Evolutionary conservation across 2,888 invertebrate species (phyloP), one percentile per base, ranked within the genome.

Genomic region (Elaeidobius kamerunicus): DNA sequence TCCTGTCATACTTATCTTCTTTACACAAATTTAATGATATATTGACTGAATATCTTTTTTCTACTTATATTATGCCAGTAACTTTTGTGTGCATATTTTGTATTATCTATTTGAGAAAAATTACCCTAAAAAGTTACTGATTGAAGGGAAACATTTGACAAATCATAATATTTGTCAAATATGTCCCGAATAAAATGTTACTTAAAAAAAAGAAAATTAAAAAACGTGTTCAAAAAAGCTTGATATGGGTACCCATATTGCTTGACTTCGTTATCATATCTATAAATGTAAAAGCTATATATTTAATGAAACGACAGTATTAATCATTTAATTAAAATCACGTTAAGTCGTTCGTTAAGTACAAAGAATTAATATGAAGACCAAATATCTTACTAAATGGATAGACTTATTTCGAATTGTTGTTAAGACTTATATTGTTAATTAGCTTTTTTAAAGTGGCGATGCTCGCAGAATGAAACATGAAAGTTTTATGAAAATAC

Each of bases 201-300:
- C 35, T n/a, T n/a, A n/a, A n/a, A n/a, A n/a, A n/a, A 23, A 41
- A 52, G 44, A 56, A 45, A 46, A 41, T 57, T 58, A 57, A 54
- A 61, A 63, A 58, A 65, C 62, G 64, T 66, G 65, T 66, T 66
- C 64, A 65, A 60, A 57, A 57, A 57, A 63, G 60, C 61, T 61
- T 63, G 61, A 57, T 61, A 59, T 62, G 61, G 61, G 61, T 49
- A 55, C 34, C 55, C 50, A 50, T 50, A 57, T 18, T 49, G 52
- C 53, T 53, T 53, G 49, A 51, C 47, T 53, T 56, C 32, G 44
- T 61, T 59, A 55, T 61, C 64, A 65, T 65, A 65, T 65, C 65
- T 63, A n/a, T 59, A 60, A 57, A 55, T 59, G 59, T 57, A 60
- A 60, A 62, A 56, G 60, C 59, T 61, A 61, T 62, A 60, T 56